Base-by-base conservation (phyloP, 2,797 vertebrate genomes). In the Myotis vivesi region DNA sequence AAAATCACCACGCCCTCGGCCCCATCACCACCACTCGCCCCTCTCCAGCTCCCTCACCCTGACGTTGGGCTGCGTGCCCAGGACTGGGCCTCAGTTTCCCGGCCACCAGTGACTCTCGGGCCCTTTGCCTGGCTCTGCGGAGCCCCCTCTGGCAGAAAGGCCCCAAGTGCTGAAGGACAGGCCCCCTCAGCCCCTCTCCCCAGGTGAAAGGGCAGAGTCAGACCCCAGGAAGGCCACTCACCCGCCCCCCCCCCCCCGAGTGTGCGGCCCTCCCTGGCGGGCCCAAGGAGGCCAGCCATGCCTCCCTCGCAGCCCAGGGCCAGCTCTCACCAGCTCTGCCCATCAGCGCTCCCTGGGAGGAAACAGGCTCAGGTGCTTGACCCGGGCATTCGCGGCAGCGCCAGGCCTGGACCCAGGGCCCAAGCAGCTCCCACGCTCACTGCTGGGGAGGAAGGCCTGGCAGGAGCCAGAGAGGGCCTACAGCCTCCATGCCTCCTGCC, bases 401-500 rank as follows among this genome's bases (percentile, higher is more conserved):
- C 30, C 0, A 0, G 15, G 44, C 89, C 81, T 19, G 23, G 5
- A 64, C n/a, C 36, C 69, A 13, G 69, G 38, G 55, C 64, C 80
- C 17, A 1, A 0, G 41, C 79, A 57, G 64, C 49, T 59, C 69
- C 76, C 28, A 13, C 76, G n/a, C 64, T 79, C 62, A 28, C 64
- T 33, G 28, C 25, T 19, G 1, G 51, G 4, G 5, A 80, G 71
- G 57, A 53, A 57, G 87, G 64, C 17, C 64, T 13, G 13, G 73
- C 90, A 49, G 82, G 36, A 75, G 7, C 62, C 0, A 0, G 23
- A 0, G 11, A 87, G 23, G 44, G 49, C 75, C 59, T 76, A 41
- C 5, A 1, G 16, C 92, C 28, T 0, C 1, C 30, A 79, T 5
- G 20, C 30, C 69, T 87, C 95, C 73, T 94, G 94, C 71, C 96